These are phyloP conservation scores for Anoplopoma fimbria DNA, from an alignment of 2,113 vertebrate genomes.

Conservation along the genomic window DNA sequence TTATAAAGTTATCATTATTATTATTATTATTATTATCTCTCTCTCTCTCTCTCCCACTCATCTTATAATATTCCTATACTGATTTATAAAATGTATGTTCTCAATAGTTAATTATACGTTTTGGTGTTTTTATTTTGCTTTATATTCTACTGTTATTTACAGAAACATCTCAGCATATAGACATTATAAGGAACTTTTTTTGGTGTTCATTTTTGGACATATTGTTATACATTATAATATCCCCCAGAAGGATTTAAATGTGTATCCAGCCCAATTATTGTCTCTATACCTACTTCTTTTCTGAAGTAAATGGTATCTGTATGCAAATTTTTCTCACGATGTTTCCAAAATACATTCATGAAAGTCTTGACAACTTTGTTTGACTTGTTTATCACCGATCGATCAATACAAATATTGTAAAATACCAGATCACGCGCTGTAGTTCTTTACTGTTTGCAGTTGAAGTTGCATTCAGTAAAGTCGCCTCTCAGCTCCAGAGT, in stretches of 20 bases:
- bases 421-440: not conserved
- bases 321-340: not conserved
- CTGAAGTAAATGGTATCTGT: not conserved
- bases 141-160: not conserved
- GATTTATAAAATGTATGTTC: not conserved
- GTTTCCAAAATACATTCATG: not conserved
- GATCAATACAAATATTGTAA: not conserved
- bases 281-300: not conserved
- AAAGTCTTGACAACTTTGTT: not conserved
- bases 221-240: not conserved
- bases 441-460: not conserved
- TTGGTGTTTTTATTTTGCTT: not conserved
- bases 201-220: too few relatives aligned
- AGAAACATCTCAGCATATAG: not conserved
- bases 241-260: not conserved
- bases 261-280: not conserved
- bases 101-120: not conserved
- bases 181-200: not conserved
- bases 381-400: not conserved
- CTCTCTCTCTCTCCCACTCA: too few relatives aligned
- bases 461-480: too few relatives aligned
- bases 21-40: too few relatives aligned
- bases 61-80: constrained; percentile 40
- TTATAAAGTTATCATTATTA: too few relatives aligned
- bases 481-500: not conserved